Percentiles rank a stretch among this genome's conserved stretches.
Conservation (phyloP, 1,140 invertebrate genomes). For the Drosophila sulfurigaster region DNA sequence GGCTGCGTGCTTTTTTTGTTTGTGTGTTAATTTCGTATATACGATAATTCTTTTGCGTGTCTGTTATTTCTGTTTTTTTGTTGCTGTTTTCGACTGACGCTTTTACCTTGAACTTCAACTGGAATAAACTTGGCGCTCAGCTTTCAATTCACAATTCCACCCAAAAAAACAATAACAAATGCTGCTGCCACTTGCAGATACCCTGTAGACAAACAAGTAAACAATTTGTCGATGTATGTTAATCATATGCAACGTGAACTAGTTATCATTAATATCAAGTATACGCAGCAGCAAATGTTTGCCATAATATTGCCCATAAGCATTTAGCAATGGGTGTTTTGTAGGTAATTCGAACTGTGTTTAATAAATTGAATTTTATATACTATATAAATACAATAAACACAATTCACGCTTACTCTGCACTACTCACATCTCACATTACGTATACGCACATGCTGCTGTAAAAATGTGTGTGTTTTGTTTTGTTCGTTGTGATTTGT, state of each 20-base stretch:
- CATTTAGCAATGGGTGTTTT: too few species aligned
- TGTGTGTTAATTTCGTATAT: slow-evolving; percentile 61
- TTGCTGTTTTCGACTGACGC: slow-evolving; percentile 34
- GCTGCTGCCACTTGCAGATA: slow-evolving; percentile 10
- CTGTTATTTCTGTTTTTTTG: slow-evolving; percentile 23
- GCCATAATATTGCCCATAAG: too few species aligned
- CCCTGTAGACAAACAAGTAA: slow-evolving; percentile 8
- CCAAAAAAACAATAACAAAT: neutral
- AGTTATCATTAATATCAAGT: slow-evolving; percentile 3
- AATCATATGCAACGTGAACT: neutral
- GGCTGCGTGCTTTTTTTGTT: slow-evolving; percentile 47
- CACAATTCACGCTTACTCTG: neutral
- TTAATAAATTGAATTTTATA: neutral
- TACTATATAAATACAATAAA: neutral
- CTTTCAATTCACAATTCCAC: slow-evolving; percentile 45
- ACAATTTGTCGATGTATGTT: too few species aligned
- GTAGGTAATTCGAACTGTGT: neutral
- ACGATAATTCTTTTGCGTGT: slow-evolving; percentile 55
- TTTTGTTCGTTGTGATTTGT: slow-evolving; percentile 17
- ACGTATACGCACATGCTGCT: slow-evolving; percentile 23
- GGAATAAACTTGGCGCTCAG: slow-evolving; percentile 72
- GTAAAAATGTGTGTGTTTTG: slow-evolving; percentile 24
- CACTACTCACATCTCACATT: neutral
- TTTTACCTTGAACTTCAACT: slow-evolving; percentile 80
- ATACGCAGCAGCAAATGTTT: neutral